Conservation (phyloP, 1,140 invertebrate species). For the Nebria ingens region DNA sequence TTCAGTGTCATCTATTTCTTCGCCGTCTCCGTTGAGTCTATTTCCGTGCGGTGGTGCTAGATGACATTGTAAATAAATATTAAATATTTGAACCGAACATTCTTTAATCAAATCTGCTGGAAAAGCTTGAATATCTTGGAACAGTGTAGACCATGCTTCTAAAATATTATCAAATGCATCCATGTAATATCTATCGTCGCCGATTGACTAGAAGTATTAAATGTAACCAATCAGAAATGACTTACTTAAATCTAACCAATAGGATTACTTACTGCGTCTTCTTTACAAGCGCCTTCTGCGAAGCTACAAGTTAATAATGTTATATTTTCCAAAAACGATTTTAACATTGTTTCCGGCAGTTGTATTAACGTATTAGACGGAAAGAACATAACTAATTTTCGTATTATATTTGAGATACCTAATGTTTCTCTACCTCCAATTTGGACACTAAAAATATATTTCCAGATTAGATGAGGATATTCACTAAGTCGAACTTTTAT, state of each 20-base stretch:
- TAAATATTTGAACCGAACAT: slow-evolving; percentile 51
- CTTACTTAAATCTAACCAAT: slow-evolving; percentile 9
- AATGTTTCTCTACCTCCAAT: slow-evolving; percentile 51
- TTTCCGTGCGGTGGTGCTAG: slow-evolving; percentile 71
- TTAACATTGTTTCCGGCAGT: slow-evolving; percentile 9
- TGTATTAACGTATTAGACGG: slow-evolving; percentile 37
- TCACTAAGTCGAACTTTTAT: too few species aligned
- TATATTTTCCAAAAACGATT: slow-evolving; percentile 47
- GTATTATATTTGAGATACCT: slow-evolving; percentile 55
- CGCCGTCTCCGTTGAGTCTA: slow-evolving; percentile 40
- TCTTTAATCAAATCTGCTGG: slow-evolving; percentile 40
- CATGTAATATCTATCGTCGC: slow-evolving; percentile 58
- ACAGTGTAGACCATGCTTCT: slow-evolving; percentile 64
- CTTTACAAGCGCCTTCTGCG: slow-evolving; percentile 57
- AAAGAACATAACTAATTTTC: slow-evolving; percentile 54
- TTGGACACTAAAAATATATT: slow-evolving; percentile 37
- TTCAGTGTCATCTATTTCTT: slow-evolving; percentile 57
- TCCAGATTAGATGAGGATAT: not conserved
- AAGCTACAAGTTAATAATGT: slow-evolving; percentile 64
- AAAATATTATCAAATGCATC: slow-evolving; percentile 74
- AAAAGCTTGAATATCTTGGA: slow-evolving; percentile 45
- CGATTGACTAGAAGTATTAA: slow-evolving; percentile 33
- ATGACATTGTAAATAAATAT: slow-evolving; percentile 72
- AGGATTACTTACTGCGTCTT: slow-evolving; percentile 52
- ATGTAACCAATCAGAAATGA: not conserved